These are phyloP conservation scores for Meles meles DNA, from an alignment of 2,113 vertebrate species.

Conservation along the genomic window DNA sequence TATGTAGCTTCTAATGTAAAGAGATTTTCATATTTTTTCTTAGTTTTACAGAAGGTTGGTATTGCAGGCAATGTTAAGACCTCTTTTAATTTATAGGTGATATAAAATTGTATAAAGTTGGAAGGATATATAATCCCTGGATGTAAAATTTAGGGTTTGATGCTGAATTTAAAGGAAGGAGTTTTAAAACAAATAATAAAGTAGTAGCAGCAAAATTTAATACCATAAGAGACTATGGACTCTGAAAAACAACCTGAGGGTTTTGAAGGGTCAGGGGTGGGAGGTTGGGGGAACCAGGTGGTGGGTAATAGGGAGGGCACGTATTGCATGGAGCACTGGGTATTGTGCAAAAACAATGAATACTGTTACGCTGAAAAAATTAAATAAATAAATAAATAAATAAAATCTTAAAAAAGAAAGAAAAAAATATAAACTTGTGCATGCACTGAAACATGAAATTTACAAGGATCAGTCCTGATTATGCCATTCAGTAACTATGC, in stretches of 20 bases:
- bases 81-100: not conserved
- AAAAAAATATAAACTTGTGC: not conserved
- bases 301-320: no score
- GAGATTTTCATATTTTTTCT: not conserved
- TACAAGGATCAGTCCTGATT: not conserved
- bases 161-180: not conserved
- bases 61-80: not conserved
- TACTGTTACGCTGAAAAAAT: no score
- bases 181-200: not conserved
- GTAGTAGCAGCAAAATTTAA: not conserved
- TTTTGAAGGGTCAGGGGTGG: no score
- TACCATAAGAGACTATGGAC: no score
- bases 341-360: no score
- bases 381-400: no score
- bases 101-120: not conserved
- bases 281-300: no score
- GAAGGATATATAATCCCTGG: not conserved
- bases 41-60: not conserved
- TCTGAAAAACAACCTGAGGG: no score
- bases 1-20: not conserved
- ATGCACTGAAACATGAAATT: not conserved
- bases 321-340: no score
- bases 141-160: not conserved
- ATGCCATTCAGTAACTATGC: not conserved
- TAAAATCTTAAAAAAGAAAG: no score